These are phyloP conservation scores for Gulo gulo DNA, from an alignment of 2,113 vertebrate genomes.

Conservation along the genomic window DNA sequence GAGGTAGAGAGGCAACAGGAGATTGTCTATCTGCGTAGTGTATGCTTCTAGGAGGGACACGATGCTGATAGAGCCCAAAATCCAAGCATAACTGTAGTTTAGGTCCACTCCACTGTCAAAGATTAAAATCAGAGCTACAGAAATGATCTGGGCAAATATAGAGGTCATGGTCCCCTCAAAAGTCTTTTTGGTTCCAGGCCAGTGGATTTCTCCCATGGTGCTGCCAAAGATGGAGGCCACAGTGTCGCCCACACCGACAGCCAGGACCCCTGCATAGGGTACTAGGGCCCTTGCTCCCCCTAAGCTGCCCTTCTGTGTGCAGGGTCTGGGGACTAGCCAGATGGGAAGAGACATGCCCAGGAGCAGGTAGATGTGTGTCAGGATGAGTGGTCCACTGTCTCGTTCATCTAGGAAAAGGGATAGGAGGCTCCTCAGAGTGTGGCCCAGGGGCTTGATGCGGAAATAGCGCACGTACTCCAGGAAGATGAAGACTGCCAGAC, in stretches of 20 bases:
- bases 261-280: constrained; percentile 94
- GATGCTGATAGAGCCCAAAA: constrained; percentile 90
- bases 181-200: constrained; percentile 98
- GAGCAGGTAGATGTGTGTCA: constrained; percentile 97
- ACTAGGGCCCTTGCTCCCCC: constrained; percentile 89
- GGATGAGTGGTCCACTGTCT: constrained; percentile 96
- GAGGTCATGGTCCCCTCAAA: constrained; percentile 96
- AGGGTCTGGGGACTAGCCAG: constrained; percentile 93
- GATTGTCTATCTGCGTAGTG: constrained; percentile 97
- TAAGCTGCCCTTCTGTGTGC: constrained; percentile 88
- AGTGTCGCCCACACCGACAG: constrained; percentile 95
- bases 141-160: constrained; percentile 96
- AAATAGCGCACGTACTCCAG: constrained; percentile 95
- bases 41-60: constrained; percentile 97
- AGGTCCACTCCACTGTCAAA: constrained; percentile 92
- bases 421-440: constrained; percentile 89
- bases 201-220: constrained; percentile 93
- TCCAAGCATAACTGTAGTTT: constrained; percentile 94
- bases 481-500: constrained; percentile 90
- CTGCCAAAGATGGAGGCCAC: constrained; percentile 95
- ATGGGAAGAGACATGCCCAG: constrained; percentile 95
- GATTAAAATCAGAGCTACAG: constrained; percentile 95
- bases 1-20: constrained; percentile 96
- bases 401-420: constrained; percentile 95
- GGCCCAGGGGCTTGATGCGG: constrained; percentile 92